Base-by-base conservation (phyloP, 2,797 vertebrate species). In the Tangara arthus region DNA sequence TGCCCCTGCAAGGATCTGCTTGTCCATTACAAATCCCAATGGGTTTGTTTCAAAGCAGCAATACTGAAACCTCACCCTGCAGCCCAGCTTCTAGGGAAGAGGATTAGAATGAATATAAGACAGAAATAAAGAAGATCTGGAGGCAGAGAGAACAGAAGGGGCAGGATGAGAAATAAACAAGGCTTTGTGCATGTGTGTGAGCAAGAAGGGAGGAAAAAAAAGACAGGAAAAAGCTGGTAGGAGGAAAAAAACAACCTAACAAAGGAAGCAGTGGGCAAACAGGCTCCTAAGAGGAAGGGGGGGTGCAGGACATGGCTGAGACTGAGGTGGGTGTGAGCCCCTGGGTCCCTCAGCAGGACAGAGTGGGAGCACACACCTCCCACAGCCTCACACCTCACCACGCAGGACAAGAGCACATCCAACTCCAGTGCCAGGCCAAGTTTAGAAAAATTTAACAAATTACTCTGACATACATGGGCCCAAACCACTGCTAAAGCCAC, bases 21-120 rank as follows among this genome's bases (percentile, higher is more conserved):
- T 34, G 55, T 47, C 93, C 91, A 53, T 88, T 91, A 92, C 69
- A 90, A 77, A 85, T 87, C 82, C 82, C 89, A 83, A 23, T 2
- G 49, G 82, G 65, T 82, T 91, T 87, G 52, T 52, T 86, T 63
- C 84, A 78, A 91, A 61, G 81, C 75, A 77, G 30, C 0, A 1
- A 73, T 35, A 85, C 12, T 69, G 80, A 82, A 90, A 95, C 78
- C 50, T 84, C 64, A 41, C 5, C 61, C n/a, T 15, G 12, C 50
- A 75, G 61, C 35, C 57, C 77, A 50, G n/a, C 79, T 78, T 85
- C 39, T 30, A 86, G 69, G 72, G 42, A 79, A 65, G 19, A 16
- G 23, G 49, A 69, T 85, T 61, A 68, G 60, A 84, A 71, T 71
- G 56, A 60, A 53, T 39, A 4, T 19, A 79, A 81, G 32, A 63